Evolutionary conservation across 2,113 vertebrate genomes (phyloP), one percentile per base, ranked within the genome.

Genomic region (Chlorodrepanis virens): DNA sequence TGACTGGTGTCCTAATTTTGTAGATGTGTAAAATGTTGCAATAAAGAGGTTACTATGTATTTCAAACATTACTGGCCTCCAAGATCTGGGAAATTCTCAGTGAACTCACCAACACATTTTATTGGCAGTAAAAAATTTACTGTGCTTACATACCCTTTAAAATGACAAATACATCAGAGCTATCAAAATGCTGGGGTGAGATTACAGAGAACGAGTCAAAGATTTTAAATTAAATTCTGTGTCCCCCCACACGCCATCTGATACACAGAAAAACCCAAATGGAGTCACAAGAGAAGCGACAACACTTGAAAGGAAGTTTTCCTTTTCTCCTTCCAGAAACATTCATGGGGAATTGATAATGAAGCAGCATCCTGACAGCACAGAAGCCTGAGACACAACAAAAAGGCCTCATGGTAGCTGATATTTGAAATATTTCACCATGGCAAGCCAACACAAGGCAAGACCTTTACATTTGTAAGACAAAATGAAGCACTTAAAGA

Each of bases 11-110:
- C 47, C 42, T 80, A 71, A 88, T 88, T 97, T 97, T 86, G 93
- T 68, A 87, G 94, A 92, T 72, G 65, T 94, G 90, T 97, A 98
- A 98, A 97, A 95, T 39, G 84, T 68, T 69, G 20, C 95, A 95
- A 93, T 98, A 98, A 98, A 98, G 96, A 98, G 87, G 95, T 96
- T 96, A 95, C 96, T 97, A 52, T 77, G 90, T 94, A 97, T 97
- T 97, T 97, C 96, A 97, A 96, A 87, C 40, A 24, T 96, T 97
- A 97, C 96, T 96, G 97, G 94, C 91, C 76, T 89, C 70, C 71
- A 83, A 91, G 90, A 94, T 87, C 80, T 95, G 96, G 95, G 93
- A 97, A 95, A 94, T 97, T 96, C 96, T 97, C 84, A 53, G 91
- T 70, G 94, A 96, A 81, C 95, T 97, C 94, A 97, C 91, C 91